Evolutionary conservation across 2,113 vertebrate genomes (phyloP).

Genomic region (Campylorhamphus procurvoides): DNA sequence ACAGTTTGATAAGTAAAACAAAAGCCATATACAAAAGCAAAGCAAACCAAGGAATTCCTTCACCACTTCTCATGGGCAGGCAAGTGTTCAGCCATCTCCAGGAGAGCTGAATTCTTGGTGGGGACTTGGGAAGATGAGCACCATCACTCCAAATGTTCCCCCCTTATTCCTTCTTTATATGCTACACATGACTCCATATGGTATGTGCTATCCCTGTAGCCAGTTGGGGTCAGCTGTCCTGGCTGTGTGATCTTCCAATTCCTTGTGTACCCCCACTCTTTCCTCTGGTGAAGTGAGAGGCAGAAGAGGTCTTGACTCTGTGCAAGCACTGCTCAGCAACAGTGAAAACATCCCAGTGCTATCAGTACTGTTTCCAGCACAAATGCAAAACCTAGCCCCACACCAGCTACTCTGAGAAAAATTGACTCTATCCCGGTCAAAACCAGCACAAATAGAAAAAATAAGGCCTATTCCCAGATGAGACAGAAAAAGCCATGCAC

Average conservation of each 20-base stretch:
- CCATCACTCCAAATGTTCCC: rapidly evolving
- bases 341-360: neutral
- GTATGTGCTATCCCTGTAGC: neutral
- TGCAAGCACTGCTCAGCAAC: rapidly evolving
- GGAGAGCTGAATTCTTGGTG: neutral
- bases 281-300: neutral
- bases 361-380: neutral
- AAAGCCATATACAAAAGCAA: neutral
- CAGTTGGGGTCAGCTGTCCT: neutral
- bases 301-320: neutral
- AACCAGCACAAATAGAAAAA: neutral
- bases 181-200: too few relatives aligned
- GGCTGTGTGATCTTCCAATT: neutral
- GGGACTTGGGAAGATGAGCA: neutral
- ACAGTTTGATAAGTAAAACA: neutral
- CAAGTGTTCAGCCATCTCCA: neutral
- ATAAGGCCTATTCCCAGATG: neutral
- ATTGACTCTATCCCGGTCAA: neutral
- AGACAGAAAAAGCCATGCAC: neutral
- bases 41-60: neutral
- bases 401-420: neutral
- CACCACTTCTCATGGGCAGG: neutral
- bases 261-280: neutral
- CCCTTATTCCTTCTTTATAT: neutral
- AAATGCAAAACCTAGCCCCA: neutral